Conservation (phyloP, 1,140 invertebrate species). For the Metopolophium dirhodum region DNA sequence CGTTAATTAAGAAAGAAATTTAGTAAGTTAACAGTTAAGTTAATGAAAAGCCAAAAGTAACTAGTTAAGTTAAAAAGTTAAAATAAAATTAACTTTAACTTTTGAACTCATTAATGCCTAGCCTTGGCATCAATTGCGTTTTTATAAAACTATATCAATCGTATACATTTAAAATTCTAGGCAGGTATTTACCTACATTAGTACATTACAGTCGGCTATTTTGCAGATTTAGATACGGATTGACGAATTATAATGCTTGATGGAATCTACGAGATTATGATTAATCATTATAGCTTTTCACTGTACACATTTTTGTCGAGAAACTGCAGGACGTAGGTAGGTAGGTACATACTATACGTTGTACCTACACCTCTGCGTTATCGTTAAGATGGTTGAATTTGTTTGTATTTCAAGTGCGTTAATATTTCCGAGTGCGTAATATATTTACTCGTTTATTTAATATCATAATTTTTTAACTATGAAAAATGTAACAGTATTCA, state of each 20-base stretch:
- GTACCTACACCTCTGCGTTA: too few species aligned
- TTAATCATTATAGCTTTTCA: not conserved
- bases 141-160: not conserved
- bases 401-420: too few species aligned
- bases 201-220: not conserved
- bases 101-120: too few species aligned
- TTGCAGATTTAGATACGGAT: not conserved
- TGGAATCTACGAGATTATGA: not conserved
- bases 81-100: too few species aligned
- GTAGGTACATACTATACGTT: not conserved
- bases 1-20: too few species aligned
- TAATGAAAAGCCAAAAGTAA: too few species aligned
- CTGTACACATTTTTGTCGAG: not conserved
- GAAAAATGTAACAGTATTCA: not conserved
- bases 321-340: not conserved
- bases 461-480: too few species aligned
- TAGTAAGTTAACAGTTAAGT: too few species aligned
- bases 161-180: not conserved
- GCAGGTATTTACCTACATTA: not conserved
- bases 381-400: too few species aligned
- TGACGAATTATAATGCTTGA: not conserved
- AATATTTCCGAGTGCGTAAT: not conserved
- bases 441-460: not conserved
- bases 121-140: not conserved
- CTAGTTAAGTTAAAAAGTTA: too few species aligned